These are phyloP conservation scores for Myripristis murdjan DNA, from an alignment of 2,797 vertebrate species.

Conservation along the genomic window DNA sequence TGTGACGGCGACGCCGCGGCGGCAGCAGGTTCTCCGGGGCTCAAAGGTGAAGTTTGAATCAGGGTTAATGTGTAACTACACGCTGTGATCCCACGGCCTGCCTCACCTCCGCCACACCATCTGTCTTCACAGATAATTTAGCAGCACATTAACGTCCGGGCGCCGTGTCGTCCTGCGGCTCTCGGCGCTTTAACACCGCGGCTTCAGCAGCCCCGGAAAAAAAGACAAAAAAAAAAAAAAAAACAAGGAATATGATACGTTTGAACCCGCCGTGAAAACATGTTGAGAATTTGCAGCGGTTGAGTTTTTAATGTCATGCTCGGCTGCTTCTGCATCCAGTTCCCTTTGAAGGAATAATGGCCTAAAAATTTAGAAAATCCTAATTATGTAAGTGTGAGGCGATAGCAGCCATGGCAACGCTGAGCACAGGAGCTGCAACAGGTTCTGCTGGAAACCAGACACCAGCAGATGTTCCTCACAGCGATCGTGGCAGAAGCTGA, in stretches of 20 bases:
- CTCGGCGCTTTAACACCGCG: too few relatives aligned
- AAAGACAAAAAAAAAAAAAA: too few relatives aligned
- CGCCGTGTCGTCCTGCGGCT: too few relatives aligned
- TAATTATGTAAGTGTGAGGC: constrained; percentile 54
- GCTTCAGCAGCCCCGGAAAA: too few relatives aligned
- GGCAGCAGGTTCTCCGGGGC: constrained; percentile 1
- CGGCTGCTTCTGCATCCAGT: constrained; percentile 32
- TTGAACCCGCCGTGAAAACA: too few relatives aligned
- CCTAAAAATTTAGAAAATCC: constrained; percentile 39
- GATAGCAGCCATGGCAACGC: constrained; percentile 32
- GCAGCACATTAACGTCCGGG: too few relatives aligned
- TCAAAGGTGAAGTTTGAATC: constrained; percentile 66
- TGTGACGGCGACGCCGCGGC: background rate
- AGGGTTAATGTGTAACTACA: constrained; percentile 72
- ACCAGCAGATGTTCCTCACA: constrained; percentile 41
- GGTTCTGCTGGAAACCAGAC: constrained; percentile 28
- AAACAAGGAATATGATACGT: too few relatives aligned
- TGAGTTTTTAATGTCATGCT: background rate
- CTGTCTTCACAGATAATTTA: constrained; percentile 1
- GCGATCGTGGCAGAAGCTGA: background rate
- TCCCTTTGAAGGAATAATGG: constrained; percentile 52
- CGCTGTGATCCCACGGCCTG: constrained; percentile 60
- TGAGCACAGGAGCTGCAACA: constrained; percentile 52
- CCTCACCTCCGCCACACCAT: constrained; percentile 61
- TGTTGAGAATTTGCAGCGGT: too few relatives aligned